phyloP scores from a whole-genome alignment of 2,113 vertebrate species.

The Spermophilus dauricus region DNA sequence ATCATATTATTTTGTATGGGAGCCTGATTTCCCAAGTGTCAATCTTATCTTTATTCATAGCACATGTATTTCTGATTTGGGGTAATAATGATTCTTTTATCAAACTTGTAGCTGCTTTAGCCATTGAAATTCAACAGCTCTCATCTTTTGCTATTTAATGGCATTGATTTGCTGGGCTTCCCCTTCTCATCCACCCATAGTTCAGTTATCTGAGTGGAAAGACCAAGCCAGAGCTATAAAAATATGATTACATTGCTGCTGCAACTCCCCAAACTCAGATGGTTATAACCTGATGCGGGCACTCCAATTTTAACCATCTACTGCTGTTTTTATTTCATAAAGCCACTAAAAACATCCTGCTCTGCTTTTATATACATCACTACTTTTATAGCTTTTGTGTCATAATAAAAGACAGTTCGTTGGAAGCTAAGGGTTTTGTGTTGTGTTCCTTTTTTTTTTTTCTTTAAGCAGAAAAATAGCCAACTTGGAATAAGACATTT shows the following conservation, averaged over 20 bases:
- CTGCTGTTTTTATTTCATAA: slow-evolving; percentile 82
- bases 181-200: neutral
- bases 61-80: slow-evolving; percentile 14
- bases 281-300: slow-evolving; percentile 77
- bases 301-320: slow-evolving; percentile 78
- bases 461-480: slow-evolving; percentile 58
- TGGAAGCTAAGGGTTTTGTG: slow-evolving; percentile 31
- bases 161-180: slow-evolving; percentile 65
- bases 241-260: slow-evolving; percentile 79
- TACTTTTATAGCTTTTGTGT: slow-evolving; percentile 78
- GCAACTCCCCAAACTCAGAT: slow-evolving; percentile 66
- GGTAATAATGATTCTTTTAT: slow-evolving; percentile 48
- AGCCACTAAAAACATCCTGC: slow-evolving; percentile 77
- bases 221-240: slow-evolving; percentile 75
- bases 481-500: slow-evolving; percentile 70
- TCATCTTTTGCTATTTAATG: slow-evolving; percentile 20
- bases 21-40: neutral
- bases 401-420: slow-evolving; percentile 79
- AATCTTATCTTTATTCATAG: slow-evolving; percentile 6
- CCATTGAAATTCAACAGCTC: slow-evolving; percentile 56
- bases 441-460: neutral
- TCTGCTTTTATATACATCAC: slow-evolving; percentile 80
- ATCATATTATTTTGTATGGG: neutral
- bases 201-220: slow-evolving; percentile 75
- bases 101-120: slow-evolving; percentile 6